Conservation (phyloP, 2,113 vertebrate genomes). For the Xenus cinereus region DNA sequence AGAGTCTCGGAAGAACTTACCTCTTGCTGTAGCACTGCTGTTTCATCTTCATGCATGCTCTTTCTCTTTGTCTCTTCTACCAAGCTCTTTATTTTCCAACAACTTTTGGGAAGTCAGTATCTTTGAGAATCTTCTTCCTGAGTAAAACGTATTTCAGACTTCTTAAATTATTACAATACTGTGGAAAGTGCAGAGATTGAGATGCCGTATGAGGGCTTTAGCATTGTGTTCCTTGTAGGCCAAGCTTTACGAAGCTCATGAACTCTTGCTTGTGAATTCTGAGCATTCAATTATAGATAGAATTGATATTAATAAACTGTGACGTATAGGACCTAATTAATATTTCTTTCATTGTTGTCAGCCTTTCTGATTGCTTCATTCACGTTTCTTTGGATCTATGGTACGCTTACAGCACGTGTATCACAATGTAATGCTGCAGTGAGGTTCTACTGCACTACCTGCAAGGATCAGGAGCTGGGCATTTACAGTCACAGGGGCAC, state of each 20-base stretch:
- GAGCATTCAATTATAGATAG: background rate
- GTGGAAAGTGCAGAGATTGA: background rate
- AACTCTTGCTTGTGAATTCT: background rate
- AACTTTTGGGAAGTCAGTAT: background rate
- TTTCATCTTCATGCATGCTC: background rate
- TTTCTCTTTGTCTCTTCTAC: background rate
- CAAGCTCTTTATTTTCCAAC: background rate
- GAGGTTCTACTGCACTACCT: background rate
- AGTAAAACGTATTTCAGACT: background rate
- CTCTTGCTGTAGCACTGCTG: background rate
- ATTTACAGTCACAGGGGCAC: background rate
- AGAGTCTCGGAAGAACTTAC: background rate
- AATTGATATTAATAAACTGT: background rate
- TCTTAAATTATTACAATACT: background rate
- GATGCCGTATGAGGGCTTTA: background rate
- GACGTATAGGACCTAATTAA: background rate
- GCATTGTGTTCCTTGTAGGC: background rate
- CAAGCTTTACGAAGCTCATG: background rate
- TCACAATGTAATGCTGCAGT: background rate
- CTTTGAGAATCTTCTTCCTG: background rate
- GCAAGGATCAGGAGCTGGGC: background rate
- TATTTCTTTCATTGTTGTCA: background rate
- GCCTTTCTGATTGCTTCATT: background rate
- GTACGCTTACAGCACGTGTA: background rate
- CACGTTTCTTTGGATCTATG: background rate